Percentiles rank a stretch among this genome's conserved stretches.
These are phyloP conservation scores for Tetrax tetrax DNA, from an alignment of 2,113 vertebrate species.

Conservation along the genomic window DNA sequence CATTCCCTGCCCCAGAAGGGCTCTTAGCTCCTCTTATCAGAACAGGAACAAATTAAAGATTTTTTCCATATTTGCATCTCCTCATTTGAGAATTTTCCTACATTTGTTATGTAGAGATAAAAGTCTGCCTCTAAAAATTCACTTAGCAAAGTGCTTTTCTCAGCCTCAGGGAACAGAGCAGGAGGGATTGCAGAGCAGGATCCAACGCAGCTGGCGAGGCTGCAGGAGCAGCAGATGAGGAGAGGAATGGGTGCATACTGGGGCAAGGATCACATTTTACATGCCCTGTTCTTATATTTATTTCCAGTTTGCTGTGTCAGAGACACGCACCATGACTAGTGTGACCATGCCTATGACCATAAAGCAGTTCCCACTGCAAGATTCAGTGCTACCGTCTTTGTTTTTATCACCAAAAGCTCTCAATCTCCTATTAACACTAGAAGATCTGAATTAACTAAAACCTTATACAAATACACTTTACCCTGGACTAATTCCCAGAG, in stretches of 20 bases:
- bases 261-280: not conserved
- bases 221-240: constrained; percentile 17
- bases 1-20: not conserved
- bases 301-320: not conserved
- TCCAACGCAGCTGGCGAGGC: not conserved
- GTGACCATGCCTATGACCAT: not conserved
- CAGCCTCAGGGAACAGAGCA: constrained; percentile 16
- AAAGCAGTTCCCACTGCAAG: not conserved
- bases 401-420: not conserved
- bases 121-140: constrained; percentile 34
- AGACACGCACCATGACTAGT: not conserved
- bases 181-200: constrained; percentile 34
- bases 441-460: constrained; percentile 47
- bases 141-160: constrained; percentile 34
- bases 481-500: not conserved
- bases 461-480: constrained; percentile 22
- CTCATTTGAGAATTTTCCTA: constrained; percentile 16
- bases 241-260: not conserved
- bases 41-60: constrained; percentile 18
- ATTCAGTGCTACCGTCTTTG: not conserved
- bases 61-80: constrained; percentile 17
- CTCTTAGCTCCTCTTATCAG: not conserved
- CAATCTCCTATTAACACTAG: not conserved
- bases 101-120: constrained; percentile 38
- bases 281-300: not conserved